Base-by-base conservation (phyloP, 1,140 invertebrate species). In the Brachionus koreanus region DNA sequence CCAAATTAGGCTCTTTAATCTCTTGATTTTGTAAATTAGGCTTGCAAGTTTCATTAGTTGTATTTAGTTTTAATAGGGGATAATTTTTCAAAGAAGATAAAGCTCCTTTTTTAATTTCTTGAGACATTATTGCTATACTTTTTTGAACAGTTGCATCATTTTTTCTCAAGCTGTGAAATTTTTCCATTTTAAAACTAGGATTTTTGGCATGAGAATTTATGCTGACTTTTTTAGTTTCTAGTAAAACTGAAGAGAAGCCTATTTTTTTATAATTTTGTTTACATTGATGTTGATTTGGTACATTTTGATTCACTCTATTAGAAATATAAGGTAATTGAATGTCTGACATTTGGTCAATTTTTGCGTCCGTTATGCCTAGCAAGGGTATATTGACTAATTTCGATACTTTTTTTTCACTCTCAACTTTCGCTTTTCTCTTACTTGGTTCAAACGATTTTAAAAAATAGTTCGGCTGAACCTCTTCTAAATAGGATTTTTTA, bases 351-450 rank as follows among this genome's bases (percentile, higher is more conserved):
- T 12, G 23, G 13, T 57, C 13, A 10, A 7, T 23, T 6, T 19
- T 57, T 3, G 49, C 16, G 10, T 7, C 19, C 3, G 16, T 63
- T 12, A 49, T 46, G 74, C 46, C 43, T 25, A 76, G 19, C 12
- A 79, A 19, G 3, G 76, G 76, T 61, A 79, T 61, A 5, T 79
- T 79, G 25, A 79, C 57, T 4, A 43, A 74, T 13, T 46, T 74
- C 9, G 69, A 74, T 5, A 23, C 25, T 72, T 37, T 37, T 1
- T 43, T 43, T 23, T 5, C n/a, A 16, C 4, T 43, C 1, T 5
- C 16, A 72, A n/a, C 10, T 16, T 9, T 61, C 3, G 39, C 3
- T 5, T 61, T 79, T 79, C 2, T 33, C 35, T 65, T 39, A 3
- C 13, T 16, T 29, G 75, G 2, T 23, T 79, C 29, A n/a, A 37